These are phyloP conservation scores for Strigops habroptila DNA, from an alignment of 2,113 vertebrate genomes.

Conservation along the genomic window DNA sequence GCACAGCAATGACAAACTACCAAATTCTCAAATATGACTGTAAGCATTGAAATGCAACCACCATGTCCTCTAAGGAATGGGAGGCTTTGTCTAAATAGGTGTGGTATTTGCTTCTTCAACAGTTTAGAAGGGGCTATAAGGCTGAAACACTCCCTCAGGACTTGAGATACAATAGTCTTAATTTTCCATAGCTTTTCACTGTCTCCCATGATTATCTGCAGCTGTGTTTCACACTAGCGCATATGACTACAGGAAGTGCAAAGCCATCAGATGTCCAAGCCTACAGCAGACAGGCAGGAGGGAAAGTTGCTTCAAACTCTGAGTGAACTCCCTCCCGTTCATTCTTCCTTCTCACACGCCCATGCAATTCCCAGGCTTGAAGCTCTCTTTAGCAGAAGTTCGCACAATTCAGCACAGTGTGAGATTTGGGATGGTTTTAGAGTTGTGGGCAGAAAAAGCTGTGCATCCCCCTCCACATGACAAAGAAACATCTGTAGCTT, in stretches of 20 bases:
- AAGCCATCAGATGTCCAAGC: neutral
- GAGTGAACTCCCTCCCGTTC: conserved; percentile 11
- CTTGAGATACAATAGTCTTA: neutral
- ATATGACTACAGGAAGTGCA: neutral
- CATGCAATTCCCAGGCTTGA: conserved; percentile 57
- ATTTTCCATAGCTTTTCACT: conserved; percentile 2
- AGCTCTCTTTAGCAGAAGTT: neutral
- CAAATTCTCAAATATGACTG: neutral
- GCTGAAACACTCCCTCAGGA: neutral
- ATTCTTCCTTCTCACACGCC: neutral
- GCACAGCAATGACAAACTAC: neutral
- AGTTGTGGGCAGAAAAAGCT: conserved; percentile 38
- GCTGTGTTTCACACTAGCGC: neutral
- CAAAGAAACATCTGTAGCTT: conserved; percentile 57
- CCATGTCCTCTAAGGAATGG: neutral
- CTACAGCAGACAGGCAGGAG: neutral
- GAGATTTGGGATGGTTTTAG: conserved; percentile 6
- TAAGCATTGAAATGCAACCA: neutral
- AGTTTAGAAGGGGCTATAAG: neutral
- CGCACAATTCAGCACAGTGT: neutral
- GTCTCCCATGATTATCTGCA: conserved; percentile 14
- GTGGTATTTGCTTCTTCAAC: neutral
- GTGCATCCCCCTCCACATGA: neutral
- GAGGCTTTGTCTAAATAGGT: neutral
- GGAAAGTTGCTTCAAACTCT: conserved; percentile 22